A percentile compares a stretch with the other conserved stretches of the same genome.
Conservation (phyloP, 2,113 vertebrate species). For the Athene cunicularia region DNA sequence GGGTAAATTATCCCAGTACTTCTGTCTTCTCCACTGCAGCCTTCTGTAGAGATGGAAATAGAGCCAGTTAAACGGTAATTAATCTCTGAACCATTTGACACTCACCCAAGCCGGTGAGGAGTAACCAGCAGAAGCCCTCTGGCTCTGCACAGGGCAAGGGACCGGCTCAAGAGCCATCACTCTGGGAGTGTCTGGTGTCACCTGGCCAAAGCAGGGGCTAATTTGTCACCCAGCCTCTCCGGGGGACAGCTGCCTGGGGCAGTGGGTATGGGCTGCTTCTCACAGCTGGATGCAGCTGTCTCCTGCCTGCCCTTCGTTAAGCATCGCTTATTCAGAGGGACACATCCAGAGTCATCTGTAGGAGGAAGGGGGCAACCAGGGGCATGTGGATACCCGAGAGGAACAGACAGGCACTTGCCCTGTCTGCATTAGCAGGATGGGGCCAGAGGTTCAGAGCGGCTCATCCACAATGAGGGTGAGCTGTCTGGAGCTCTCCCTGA, state of each 20-base stretch:
- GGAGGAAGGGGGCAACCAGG: background rate
- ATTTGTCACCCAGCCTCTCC: background rate
- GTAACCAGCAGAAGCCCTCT: background rate
- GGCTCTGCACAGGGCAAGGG: background rate
- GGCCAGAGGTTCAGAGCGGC: background rate
- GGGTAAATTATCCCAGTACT: slow-evolving; percentile 41
- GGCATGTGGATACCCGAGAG: rapidly evolving
- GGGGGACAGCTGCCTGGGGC: too few species aligned
- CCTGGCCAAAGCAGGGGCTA: background rate
- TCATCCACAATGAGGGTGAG: background rate
- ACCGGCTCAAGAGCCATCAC: rapidly evolving
- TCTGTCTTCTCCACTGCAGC: slow-evolving; percentile 21
- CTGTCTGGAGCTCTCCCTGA: rapidly evolving
- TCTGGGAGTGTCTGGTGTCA: background rate
- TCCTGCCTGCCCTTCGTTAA: background rate
- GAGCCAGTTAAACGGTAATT: background rate
- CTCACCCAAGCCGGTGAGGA: background rate
- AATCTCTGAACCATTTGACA: slow-evolving; percentile 35
- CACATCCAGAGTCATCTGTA: background rate
- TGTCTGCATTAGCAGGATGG: background rate
- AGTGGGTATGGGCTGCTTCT: background rate
- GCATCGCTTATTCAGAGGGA: background rate
- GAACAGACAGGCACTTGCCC: background rate
- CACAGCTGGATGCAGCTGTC: background rate
- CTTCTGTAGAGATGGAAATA: background rate